Evolutionary conservation across 2,797 vertebrate species (phyloP).

Genomic region (Micrastur ruficollis): DNA sequence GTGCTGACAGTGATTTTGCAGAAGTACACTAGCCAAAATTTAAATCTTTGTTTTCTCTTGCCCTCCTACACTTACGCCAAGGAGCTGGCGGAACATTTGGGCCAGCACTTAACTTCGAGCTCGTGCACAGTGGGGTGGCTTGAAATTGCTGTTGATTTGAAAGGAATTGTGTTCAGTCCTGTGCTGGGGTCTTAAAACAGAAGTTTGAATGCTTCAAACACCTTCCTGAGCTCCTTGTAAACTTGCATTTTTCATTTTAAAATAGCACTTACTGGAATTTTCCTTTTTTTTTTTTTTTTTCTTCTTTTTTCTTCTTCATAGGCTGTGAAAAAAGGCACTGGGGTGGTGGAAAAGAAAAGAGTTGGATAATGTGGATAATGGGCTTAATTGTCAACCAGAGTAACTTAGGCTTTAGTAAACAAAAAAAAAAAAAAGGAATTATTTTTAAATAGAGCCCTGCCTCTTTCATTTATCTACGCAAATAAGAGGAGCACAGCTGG

Average conservation of each 20-base stretch:
- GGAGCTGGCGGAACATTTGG: background rate
- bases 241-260: background rate
- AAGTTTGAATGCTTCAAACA: background rate
- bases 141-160: background rate
- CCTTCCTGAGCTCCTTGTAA: background rate
- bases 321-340: background rate
- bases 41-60: constrained; percentile 11
- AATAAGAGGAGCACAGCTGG: constrained; percentile 44
- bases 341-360: background rate
- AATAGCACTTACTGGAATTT: background rate
- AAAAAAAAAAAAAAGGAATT: background rate
- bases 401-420: constrained; percentile 37
- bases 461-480: background rate
- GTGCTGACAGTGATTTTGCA: background rate
- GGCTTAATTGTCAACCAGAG: constrained; percentile 28
- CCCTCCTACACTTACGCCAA: background rate
- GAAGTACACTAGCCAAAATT: background rate
- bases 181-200: background rate
- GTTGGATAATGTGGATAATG: constrained; percentile 6
- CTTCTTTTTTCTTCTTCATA: background rate
- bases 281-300: background rate
- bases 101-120: background rate
- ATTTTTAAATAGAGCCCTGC: constrained; percentile 10
- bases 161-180: background rate
- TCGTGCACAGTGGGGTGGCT: accelerated